phyloP scores from a whole-genome alignment of 2,113 vertebrate genomes.

The Alces alces region DNA sequence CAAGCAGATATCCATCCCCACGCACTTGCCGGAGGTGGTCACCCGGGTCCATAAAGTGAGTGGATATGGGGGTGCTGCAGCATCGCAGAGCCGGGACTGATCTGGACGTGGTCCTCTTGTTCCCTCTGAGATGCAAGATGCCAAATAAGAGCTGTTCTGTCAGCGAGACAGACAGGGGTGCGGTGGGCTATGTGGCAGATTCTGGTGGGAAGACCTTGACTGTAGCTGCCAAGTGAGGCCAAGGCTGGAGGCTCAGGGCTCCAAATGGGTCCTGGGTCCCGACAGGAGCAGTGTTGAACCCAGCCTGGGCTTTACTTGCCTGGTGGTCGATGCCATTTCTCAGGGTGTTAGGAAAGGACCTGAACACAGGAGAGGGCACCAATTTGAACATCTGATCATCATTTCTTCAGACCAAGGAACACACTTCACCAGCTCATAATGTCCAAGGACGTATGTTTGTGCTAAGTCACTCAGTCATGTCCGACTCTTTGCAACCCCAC shows the following conservation, averaged over 20 bases:
- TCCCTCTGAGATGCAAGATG: neutral
- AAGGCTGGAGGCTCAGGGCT: neutral
- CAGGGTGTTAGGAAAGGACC: neutral
- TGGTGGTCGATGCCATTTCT: rapidly evolving
- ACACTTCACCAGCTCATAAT: neutral
- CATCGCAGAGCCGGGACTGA: neutral
- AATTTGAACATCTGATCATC: neutral
- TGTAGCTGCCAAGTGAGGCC: neutral
- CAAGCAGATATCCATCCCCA: neutral
- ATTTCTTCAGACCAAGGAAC: neutral
- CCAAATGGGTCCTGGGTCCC: neutral
- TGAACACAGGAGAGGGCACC: neutral
- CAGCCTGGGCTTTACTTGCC: neutral
- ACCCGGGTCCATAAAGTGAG: neutral
- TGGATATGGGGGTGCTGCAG: neutral
- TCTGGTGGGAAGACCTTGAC: neutral
- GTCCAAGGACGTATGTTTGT: neutral
- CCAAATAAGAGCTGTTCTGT: neutral
- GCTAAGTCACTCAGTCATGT: neutral
- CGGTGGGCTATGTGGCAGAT: neutral
- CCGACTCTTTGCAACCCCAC: neutral
- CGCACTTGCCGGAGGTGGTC: neutral
- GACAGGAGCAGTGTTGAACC: neutral
- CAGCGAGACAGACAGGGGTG: neutral
- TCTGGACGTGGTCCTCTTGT: rapidly evolving